Evolutionary conservation across 2,888 invertebrate genomes (phyloP).

Genomic region (Oscheius sp.): DNA sequence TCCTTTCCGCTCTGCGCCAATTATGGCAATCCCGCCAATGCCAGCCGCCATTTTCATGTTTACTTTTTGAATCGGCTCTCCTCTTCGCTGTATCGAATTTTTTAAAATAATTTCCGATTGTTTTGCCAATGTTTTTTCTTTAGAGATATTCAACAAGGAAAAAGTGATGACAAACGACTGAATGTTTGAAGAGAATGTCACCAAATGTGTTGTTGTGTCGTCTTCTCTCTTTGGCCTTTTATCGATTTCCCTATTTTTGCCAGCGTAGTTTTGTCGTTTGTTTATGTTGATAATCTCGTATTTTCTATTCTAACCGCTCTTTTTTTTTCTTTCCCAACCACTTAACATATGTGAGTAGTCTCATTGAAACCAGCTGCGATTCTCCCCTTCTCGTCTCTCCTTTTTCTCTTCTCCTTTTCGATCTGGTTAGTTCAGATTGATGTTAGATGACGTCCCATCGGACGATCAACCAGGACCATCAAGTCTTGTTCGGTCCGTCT

Average conservation of each 20-base stretch:
- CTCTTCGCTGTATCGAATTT: neutral
- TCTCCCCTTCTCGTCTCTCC: neutral
- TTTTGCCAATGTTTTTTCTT: neutral
- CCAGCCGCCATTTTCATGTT: neutral
- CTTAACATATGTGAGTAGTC: slow-evolving; percentile 8
- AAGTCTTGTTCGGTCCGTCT: neutral
- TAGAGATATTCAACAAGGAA: neutral
- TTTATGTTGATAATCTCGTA: too few species aligned
- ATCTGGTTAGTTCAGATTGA: slow-evolving; percentile 1
- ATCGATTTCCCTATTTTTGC: too few species aligned
- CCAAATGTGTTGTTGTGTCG: too few species aligned
- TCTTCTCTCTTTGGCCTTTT: too few species aligned
- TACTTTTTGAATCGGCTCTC: slow-evolving; percentile 7
- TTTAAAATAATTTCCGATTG: neutral
- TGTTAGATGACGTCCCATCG: slow-evolving; percentile 21
- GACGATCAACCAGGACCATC: slow-evolving; percentile 24
- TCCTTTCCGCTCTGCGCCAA: neutral
- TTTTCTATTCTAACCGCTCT: neutral
- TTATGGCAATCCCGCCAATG: neutral
- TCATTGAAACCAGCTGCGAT: slow-evolving; percentile 22
- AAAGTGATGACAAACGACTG: neutral
- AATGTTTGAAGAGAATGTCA: too few species aligned
- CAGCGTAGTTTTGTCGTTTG: too few species aligned
- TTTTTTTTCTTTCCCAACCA: neutral
- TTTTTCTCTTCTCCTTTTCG: neutral